Evolutionary conservation across 1,140 invertebrate genomes (phyloP), one percentile per base, ranked within the genome.

Genomic region (Bombyx mandarina): DNA sequence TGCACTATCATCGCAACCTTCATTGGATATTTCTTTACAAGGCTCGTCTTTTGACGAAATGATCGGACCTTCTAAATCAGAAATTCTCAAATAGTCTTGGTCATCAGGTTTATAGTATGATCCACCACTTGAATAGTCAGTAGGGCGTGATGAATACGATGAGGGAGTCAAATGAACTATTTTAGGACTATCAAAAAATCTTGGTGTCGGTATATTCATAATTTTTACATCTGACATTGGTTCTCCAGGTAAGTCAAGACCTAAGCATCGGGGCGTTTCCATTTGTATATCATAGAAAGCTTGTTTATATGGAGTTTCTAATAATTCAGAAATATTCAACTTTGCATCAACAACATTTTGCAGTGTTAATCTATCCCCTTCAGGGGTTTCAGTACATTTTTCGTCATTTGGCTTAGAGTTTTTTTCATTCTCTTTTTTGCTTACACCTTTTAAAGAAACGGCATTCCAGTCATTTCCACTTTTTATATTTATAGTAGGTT

Each of bases 101-200:
- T 87, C 84, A 57, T 87, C 84, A 22, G 84, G 84, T 65, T 85
- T 85, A 63, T 87, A 87, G 71, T 87, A 87, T 42, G 82, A 85
- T 0, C 84, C 82, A 22, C 84, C 82, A 77, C 84, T 85, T 6
- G 84, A 85, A 68, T 85, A 87, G 70, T 87, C 84, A 22, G 81
- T 85, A n/a, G 73, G 77, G 7, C 84, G 66, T 6, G 84, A 83
- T 1, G 81, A 80, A 64, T 84, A 85, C 9, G 79, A 77, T 0
- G 79, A 80, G 5, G 82, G 81, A 7, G 82, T 85, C 52, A 76
- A 72, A 51, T 77, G 69, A 7, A 58, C 47, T 22, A 66, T 61
- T 66, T 76, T 80, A n/a, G 80, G 75, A 50, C 72, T 79, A 65
- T 75, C 67, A 26, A 87, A 75, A 70, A 87, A 85, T 44, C 73